phyloP scores from a whole-genome alignment of 2,113 vertebrate species.

The Platycercus adscitus region DNA sequence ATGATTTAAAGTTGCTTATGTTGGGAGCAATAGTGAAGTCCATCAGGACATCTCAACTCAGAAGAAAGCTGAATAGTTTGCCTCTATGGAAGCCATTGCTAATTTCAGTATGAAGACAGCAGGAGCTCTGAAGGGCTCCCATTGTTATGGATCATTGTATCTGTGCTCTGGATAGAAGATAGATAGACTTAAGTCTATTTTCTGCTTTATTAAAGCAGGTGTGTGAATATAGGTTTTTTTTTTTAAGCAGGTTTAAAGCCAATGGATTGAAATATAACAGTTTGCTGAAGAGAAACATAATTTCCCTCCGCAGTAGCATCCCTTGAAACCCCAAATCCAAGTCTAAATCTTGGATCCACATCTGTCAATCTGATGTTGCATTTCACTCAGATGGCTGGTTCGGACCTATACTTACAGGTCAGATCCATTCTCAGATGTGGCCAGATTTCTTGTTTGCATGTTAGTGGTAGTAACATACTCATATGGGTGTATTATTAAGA shows the following conservation, averaged over 20 bases:
- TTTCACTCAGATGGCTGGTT: background rate
- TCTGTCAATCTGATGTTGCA: background rate
- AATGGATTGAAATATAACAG: background rate
- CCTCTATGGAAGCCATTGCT: background rate
- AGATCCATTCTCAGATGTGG: background rate
- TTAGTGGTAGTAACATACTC: background rate
- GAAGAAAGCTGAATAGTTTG: background rate
- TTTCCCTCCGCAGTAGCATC: background rate
- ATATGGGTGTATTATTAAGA: background rate
- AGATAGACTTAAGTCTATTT: background rate
- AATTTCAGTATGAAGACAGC: background rate
- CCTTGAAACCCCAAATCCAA: background rate
- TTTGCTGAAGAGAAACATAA: background rate
- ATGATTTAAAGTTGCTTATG: background rate
- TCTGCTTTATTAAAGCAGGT: background rate
- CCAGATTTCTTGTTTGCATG: background rate
- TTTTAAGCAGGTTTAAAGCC: background rate
- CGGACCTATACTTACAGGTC: background rate
- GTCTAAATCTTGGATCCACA: background rate
- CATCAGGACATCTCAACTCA: background rate
- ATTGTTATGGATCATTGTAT: background rate
- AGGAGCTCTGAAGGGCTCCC: background rate
- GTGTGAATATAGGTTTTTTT: background rate
- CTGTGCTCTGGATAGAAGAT: background rate
- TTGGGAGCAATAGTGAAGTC: background rate